These are phyloP conservation scores for Phyllotreta cruciferae DNA, from an alignment of 2,888 invertebrate genomes.

Conservation along the genomic window DNA sequence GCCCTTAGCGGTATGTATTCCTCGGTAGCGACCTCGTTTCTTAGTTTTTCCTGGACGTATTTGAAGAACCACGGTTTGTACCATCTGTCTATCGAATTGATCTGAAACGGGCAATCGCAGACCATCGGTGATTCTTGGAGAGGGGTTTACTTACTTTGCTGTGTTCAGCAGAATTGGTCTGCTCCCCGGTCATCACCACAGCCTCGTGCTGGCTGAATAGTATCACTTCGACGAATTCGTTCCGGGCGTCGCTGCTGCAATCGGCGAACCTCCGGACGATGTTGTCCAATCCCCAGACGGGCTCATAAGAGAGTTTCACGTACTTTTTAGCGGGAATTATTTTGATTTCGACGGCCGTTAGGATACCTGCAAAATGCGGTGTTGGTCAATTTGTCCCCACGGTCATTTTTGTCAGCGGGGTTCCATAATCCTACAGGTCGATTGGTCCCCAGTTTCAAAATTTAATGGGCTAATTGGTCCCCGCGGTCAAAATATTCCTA, in stretches of 20 bases:
- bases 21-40: constrained; percentile 54
- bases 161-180: constrained; percentile 68
- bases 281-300: constrained; percentile 65
- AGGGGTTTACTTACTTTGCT: constrained; percentile 62
- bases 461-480: too few species aligned
- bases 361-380: constrained; percentile 62
- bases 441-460: too few species aligned
- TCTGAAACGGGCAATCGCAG: constrained; percentile 55
- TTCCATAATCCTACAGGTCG: too few species aligned
- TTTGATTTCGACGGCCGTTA: constrained; percentile 77
- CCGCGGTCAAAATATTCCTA: too few species aligned
- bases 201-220: constrained; percentile 70
- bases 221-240: constrained; percentile 80
- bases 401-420: too few species aligned
- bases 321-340: constrained; percentile 77
- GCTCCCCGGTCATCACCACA: constrained; percentile 79
- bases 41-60: constrained; percentile 70
- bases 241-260: constrained; percentile 51
- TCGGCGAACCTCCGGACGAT: constrained; percentile 55
- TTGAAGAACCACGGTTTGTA: constrained; percentile 86
- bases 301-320: constrained; percentile 72
- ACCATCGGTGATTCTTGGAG: not conserved
- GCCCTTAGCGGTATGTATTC: constrained; percentile 82
- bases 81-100: constrained; percentile 78
- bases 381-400: too few species aligned